Base-by-base conservation (phyloP, 1,140 invertebrate genomes). In the Hermetia illucens region DNA sequence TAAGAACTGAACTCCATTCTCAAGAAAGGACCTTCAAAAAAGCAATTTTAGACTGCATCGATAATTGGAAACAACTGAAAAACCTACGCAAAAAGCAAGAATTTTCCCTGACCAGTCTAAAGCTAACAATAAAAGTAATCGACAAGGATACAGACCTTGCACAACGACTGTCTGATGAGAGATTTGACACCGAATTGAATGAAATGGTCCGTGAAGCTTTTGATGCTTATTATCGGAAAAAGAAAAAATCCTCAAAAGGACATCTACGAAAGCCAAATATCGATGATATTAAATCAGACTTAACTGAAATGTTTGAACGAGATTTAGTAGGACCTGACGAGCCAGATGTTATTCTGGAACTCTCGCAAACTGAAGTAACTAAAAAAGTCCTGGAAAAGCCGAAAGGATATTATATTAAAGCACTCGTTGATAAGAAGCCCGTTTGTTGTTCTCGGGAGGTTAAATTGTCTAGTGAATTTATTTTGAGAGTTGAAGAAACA, bases 241-340 rank as follows among this genome's bases (percentile, higher is more conserved):
- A 44, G 39, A 44, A 33, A 44, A 29, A 33, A 21, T 38, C 40
- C 13, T 38, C 39, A 27, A 9, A 35, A 43, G 50, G 53, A 34
- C 46, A 46, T 20, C 47, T 45, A 3, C 39, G 48, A 5, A 62
- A 64, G 37, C 58, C 61, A 10, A 44, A 56, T 30, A 49, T 58
- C 32, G 45, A 49, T 1, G 34, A 47, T 12, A 42, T 64, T 5
- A 52, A 56, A 45, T 40, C 46, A 6, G 50, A 52, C 16, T 38
- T 64, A 2, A 44, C 42, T 9, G 43, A 47, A 15, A 52, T 60
- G n/a, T 21, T 59, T 65, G 30, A 43, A 51, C 4, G 53, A 64
- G n/a, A 21, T 51, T 63, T 29, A 62, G 69, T 21, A 49, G 57
- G 42, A 19, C 64, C 68, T 0, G 66, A 62, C 21, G 69, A 72